Conservation (phyloP, 2,888 invertebrate species). For the Lottia gigantea region DNA sequence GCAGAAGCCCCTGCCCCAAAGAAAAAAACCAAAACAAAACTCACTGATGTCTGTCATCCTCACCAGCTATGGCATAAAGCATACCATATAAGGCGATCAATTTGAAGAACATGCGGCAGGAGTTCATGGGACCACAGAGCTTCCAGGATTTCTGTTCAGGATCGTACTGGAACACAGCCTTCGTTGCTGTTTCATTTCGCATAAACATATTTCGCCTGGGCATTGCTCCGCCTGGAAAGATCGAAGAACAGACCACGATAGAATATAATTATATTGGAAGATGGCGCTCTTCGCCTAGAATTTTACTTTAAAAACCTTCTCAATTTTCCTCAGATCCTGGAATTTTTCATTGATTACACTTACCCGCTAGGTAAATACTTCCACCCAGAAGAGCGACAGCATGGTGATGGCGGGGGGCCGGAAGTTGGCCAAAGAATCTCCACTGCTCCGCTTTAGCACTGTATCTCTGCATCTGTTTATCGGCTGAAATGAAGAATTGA, state of each 20-base stretch:
- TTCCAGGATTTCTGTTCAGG: constrained; percentile 35
- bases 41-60: constrained; percentile 39
- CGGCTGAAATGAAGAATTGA: constrained; percentile 17
- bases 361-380: constrained; percentile 47
- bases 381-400: constrained; percentile 35
- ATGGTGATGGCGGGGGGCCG: constrained; percentile 45
- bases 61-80: constrained; percentile 52
- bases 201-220: too few species aligned
- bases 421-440: constrained; percentile 40
- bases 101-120: constrained; percentile 38
- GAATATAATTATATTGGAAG: too few species aligned
- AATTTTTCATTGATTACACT: constrained; percentile 23
- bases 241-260: too few species aligned
- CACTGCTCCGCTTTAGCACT: constrained; percentile 37
- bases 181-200: too few species aligned
- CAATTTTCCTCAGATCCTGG: too few species aligned
- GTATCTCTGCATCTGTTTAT: constrained; percentile 36
- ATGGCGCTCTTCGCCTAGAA: too few species aligned
- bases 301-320: too few species aligned
- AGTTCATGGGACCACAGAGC: constrained; percentile 35
- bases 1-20: too few species aligned
- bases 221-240: too few species aligned
- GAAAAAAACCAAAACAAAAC: constrained; percentile 5
- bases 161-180: constrained; percentile 31
- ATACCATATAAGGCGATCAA: constrained; percentile 37